Percentiles rank a stretch among this genome's conserved stretches.
Evolutionary conservation across 2,113 vertebrate genomes (phyloP).

Genomic region (Formicarius rufipectus): DNA sequence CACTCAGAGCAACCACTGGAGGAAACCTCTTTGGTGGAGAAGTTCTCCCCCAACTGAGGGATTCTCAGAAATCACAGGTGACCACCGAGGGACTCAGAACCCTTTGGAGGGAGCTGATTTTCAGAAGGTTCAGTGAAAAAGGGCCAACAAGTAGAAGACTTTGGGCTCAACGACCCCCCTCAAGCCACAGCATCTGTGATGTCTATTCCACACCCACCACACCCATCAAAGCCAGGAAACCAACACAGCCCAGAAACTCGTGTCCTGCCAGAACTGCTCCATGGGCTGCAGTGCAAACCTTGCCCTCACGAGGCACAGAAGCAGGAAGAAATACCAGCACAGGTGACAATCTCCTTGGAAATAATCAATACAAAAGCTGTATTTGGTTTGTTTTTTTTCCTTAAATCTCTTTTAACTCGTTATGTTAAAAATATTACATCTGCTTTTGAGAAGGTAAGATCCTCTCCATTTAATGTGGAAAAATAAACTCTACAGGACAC

Average conservation of each 20-base stretch:
- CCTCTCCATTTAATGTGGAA: conserved; percentile 70
- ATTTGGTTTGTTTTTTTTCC: neutral
- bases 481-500: conserved; percentile 75
- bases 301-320: neutral
- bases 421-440: conserved; percentile 79
- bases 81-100: neutral
- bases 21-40: neutral
- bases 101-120: neutral
- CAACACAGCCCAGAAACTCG: neutral
- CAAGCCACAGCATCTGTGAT: neutral
- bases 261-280: neutral
- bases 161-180: neutral
- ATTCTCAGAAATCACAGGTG: neutral
- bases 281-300: neutral
- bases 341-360: conserved; percentile 53
- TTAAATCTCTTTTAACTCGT: conserved; percentile 50
- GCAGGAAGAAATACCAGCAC: neutral
- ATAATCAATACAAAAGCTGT: conserved; percentile 71
- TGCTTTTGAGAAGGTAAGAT: conserved; percentile 69
- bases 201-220: neutral
- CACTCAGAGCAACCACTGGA: fast-evolving
- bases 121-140: neutral
- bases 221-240: neutral
- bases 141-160: neutral
- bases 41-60: neutral